These are phyloP conservation scores for Drosophila diplacantha DNA, from an alignment of 2,888 invertebrate genomes.

Conservation along the genomic window DNA sequence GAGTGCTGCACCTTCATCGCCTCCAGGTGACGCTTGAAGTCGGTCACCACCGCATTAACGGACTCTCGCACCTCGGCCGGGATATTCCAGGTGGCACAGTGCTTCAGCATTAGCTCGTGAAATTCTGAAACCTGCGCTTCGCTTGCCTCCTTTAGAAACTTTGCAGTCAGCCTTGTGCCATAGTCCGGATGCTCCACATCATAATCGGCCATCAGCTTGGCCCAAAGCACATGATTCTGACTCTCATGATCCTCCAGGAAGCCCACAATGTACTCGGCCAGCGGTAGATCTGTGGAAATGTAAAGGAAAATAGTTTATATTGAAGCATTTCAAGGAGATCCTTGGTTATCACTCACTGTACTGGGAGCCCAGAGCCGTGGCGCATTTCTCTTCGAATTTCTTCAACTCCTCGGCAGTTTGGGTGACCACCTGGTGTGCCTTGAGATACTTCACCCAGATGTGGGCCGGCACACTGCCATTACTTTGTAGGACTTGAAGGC, in stretches of 20 bases:
- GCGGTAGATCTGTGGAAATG: slow-evolving; percentile 30
- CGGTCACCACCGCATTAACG: slow-evolving; percentile 5
- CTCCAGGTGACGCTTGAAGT: slow-evolving; percentile 34
- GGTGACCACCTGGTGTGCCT: slow-evolving; percentile 33
- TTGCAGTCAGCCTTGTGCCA: slow-evolving; percentile 3
- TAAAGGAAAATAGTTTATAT: neutral
- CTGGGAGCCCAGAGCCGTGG: slow-evolving; percentile 29
- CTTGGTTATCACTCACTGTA: slow-evolving; percentile 40
- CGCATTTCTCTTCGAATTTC: slow-evolving; percentile 33
- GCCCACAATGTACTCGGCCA: slow-evolving; percentile 41
- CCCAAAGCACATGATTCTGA: slow-evolving; percentile 33
- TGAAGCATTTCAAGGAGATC: too few species aligned
- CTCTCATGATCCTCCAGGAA: slow-evolving; percentile 13
- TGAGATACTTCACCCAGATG: slow-evolving; percentile 50
- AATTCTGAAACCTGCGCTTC: slow-evolving; percentile 2
- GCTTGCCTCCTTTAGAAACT: neutral
- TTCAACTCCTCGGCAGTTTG: slow-evolving; percentile 41
- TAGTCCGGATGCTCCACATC: slow-evolving; percentile 45
- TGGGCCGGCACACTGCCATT: slow-evolving; percentile 38
- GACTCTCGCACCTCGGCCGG: slow-evolving; percentile 7
- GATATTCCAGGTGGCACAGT: slow-evolving; percentile 37
- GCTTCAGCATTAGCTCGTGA: slow-evolving; percentile 19
- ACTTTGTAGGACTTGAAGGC: slow-evolving; percentile 1
- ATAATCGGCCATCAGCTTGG: slow-evolving; percentile 48
- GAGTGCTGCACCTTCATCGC: neutral